Evolutionary conservation across 2,113 vertebrate genomes (phyloP).

Genomic region (Elachura formosa): DNA sequence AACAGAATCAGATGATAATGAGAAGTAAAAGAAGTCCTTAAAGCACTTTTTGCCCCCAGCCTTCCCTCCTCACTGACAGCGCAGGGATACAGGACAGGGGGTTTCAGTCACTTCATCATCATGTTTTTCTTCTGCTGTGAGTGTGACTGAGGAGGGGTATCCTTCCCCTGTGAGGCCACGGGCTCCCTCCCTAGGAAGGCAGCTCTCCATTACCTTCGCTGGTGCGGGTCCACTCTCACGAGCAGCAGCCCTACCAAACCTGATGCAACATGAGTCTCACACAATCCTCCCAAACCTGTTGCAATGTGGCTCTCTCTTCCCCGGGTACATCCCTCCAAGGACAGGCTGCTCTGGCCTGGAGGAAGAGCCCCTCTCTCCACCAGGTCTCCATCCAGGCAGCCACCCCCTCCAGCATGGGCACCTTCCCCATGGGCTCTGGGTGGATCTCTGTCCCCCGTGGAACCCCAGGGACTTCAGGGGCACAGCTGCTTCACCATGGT

Average conservation of each 20-base stretch:
- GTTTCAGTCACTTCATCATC: neutral
- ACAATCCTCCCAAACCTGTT: neutral
- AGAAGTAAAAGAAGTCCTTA: neutral
- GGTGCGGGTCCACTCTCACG: rapidly evolving
- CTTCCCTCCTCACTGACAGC: neutral
- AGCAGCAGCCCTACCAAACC: neutral
- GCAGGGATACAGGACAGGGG: rapidly evolving
- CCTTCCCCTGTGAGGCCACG: neutral
- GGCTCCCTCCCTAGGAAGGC: rapidly evolving
- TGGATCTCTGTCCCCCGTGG: neutral
- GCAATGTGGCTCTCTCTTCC: rapidly evolving
- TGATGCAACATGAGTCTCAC: neutral
- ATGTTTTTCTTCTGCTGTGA: rapidly evolving
- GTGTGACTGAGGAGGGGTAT: neutral
- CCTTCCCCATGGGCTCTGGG: neutral
- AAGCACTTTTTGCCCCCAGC: neutral
- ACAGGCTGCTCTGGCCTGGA: neutral
- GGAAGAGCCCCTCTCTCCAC: neutral
- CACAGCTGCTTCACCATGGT: neutral
- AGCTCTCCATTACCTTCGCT: neutral
- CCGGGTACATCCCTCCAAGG: neutral
- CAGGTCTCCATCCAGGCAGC: neutral
- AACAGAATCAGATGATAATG: neutral
- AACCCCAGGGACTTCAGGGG: neutral
- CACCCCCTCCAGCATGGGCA: rapidly evolving